These are phyloP conservation scores for Plecturocebus donacophilus DNA, from an alignment of 2,113 vertebrate genomes.

Conservation along the genomic window DNA sequence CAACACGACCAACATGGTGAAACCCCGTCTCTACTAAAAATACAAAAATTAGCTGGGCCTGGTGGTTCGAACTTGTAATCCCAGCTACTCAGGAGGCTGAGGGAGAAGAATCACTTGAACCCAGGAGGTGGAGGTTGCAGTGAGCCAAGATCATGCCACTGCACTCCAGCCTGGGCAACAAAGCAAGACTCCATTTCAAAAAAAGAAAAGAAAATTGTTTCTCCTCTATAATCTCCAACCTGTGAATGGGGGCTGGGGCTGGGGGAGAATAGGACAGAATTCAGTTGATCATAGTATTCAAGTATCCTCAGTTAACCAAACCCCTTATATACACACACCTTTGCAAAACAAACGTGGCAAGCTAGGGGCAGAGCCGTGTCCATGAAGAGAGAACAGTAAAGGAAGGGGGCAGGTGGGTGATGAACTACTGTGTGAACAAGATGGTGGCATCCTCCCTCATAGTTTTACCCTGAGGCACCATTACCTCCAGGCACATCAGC, in stretches of 20 bases:
- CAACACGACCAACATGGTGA: no score
- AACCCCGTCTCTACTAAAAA: no score
- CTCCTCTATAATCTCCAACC: neutral
- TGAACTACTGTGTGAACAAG: neutral
- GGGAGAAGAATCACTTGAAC: no score
- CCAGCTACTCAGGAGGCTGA: no score
- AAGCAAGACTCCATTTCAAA: no score
- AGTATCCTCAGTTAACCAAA: neutral
- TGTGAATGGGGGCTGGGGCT: neutral
- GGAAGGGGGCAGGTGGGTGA: accelerated
- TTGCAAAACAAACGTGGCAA: neutral
- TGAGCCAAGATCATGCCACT: no score
- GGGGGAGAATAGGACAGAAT: neutral
- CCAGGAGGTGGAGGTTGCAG: no score
- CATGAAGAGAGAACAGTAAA: neutral
- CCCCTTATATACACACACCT: neutral
- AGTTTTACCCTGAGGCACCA: neutral
- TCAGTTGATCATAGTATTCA: neutral
- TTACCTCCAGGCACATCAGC: neutral
- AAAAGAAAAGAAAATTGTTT: neutral
- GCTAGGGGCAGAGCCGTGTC: neutral
- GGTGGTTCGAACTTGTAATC: no score
- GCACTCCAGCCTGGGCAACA: no score
- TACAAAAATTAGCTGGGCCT: no score
- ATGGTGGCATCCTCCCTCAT: neutral